Percentiles rank a stretch among this genome's conserved stretches.
Evolutionary conservation across 2,797 vertebrate genomes (phyloP).

Genomic region (Crenichthys baileyi): DNA sequence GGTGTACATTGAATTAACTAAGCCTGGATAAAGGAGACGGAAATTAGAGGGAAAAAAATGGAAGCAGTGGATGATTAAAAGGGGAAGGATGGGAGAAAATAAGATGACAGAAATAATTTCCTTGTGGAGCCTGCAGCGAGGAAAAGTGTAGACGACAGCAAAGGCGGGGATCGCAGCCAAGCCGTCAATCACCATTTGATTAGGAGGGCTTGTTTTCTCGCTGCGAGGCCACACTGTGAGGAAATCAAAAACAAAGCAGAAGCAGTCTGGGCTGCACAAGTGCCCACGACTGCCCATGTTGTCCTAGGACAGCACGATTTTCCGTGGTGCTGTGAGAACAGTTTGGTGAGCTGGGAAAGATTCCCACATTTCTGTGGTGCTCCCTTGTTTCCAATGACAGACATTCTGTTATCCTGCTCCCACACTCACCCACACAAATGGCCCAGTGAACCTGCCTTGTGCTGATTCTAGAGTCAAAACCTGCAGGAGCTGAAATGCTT

Average conservation of each 20-base stretch:
- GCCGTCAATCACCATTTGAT: slow-evolving; percentile 58
- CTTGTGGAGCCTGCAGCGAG: slow-evolving; percentile 39
- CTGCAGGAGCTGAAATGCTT: slow-evolving; percentile 26
- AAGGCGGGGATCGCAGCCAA: slow-evolving; percentile 50
- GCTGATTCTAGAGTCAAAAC: slow-evolving; percentile 22
- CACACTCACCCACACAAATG: slow-evolving; percentile 33
- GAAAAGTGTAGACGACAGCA: slow-evolving; percentile 55
- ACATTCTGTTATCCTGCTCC: slow-evolving; percentile 50
- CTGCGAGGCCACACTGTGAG: slow-evolving; percentile 40
- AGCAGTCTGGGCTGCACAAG: slow-evolving; percentile 45
- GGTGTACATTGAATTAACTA: slow-evolving; percentile 53
- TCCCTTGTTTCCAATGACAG: slow-evolving; percentile 54
- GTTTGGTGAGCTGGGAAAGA: slow-evolving; percentile 58
- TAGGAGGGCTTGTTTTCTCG: slow-evolving; percentile 49
- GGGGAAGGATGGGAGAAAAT: slow-evolving; percentile 22
- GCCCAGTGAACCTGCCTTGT: slow-evolving; percentile 29
- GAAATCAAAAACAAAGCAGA: slow-evolving; percentile 48
- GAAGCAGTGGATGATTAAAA: slow-evolving; percentile 54
- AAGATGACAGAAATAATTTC: slow-evolving; percentile 59
- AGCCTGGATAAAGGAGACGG: slow-evolving; percentile 48
- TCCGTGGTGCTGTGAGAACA: slow-evolving; percentile 41
- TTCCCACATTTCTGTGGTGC: slow-evolving; percentile 46
- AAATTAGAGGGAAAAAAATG: slow-evolving; percentile 45
- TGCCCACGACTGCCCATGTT: slow-evolving; percentile 43
- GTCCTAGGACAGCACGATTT: slow-evolving; percentile 48